Conservation (phyloP, 1,140 invertebrate genomes). For the Nasonia vitripennis region DNA sequence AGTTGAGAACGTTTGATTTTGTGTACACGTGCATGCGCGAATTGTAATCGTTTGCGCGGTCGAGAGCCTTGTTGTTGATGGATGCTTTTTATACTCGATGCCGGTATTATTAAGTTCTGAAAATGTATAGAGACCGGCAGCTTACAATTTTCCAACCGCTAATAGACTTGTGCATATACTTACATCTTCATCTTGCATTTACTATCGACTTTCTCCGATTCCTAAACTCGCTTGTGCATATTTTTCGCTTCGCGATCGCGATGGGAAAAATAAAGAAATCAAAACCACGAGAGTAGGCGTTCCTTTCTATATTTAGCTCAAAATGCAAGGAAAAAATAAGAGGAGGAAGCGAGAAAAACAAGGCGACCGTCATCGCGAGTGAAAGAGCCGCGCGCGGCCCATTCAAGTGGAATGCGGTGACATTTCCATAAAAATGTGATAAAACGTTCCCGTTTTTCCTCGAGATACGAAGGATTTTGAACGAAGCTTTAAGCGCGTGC, state of each 20-base stretch:
- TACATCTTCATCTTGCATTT: not conserved
- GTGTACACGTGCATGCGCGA: not conserved
- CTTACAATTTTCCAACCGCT: too few species aligned
- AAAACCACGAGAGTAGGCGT: too few species aligned
- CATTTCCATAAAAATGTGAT: constrained; percentile 27
- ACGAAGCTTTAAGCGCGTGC: not conserved
- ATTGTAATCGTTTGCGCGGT: not conserved
- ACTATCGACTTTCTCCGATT: constrained; percentile 15
- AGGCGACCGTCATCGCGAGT: not conserved
- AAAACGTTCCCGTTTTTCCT: constrained; percentile 35
- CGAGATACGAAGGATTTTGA: not conserved
- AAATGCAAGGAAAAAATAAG: not conserved
- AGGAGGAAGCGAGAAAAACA: not conserved
- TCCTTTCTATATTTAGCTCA: constrained; percentile 11
- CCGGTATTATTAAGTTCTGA: too few species aligned
- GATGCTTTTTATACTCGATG: not conserved
- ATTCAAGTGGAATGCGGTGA: constrained; percentile 62
- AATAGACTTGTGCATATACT: not conserved
- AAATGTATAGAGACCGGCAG: too few species aligned
- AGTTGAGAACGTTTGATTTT: not conserved
- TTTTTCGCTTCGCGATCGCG: not conserved
- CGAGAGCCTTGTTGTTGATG: not conserved
- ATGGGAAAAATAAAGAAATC: not conserved
- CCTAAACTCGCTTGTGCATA: not conserved
- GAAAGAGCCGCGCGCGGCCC: constrained; percentile 70